phyloP scores from a whole-genome alignment of 2,888 invertebrate genomes.

The Pimpla rufipes region DNA sequence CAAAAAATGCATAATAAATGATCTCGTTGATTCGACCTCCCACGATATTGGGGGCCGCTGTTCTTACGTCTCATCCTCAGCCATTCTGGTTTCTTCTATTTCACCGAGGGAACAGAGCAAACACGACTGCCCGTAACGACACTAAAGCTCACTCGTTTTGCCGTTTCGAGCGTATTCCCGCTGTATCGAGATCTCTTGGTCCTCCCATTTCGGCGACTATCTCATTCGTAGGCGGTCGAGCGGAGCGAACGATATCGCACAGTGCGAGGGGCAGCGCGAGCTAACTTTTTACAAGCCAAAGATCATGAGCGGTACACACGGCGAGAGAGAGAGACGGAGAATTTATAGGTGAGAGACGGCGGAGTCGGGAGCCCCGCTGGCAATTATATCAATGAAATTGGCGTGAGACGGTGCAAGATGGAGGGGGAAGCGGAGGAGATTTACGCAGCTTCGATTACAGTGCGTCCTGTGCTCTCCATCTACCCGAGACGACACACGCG shows the following conservation, averaged over 20 bases:
- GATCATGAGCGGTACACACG: not conserved
- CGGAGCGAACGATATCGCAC: conserved; percentile 28
- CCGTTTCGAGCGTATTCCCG: not conserved
- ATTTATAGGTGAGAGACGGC: not conserved
- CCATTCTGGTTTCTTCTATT: conserved; percentile 24
- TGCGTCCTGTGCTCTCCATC: conserved; percentile 8
- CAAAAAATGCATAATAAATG: conserved; percentile 27
- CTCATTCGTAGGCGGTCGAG: conserved; percentile 25
- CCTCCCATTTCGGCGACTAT: conserved; percentile 42
- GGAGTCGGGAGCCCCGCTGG: conserved; percentile 7
- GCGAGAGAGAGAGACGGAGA: not conserved
- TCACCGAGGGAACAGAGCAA: conserved; percentile 11
- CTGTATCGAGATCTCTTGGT: conserved; percentile 34
- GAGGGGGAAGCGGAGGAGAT: conserved; percentile 2
- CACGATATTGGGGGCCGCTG: not conserved
- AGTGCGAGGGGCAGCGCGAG: not conserved
- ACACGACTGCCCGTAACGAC: conserved; percentile 45
- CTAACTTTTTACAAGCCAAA: conserved; percentile 1
- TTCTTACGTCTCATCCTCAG: not conserved
- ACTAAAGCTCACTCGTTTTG: conserved; percentile 53
- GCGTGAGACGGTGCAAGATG: conserved; percentile 2
- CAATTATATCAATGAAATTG: conserved; percentile 52
- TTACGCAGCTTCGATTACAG: conserved; percentile 22
- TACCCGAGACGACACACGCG: conserved; percentile 40
- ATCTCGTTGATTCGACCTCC: not conserved